A percentile compares a stretch with the other conserved stretches of the same genome.
These are phyloP conservation scores for Liodrosophila aerea DNA, from an alignment of 2,888 invertebrate species.

Conservation along the genomic window DNA sequence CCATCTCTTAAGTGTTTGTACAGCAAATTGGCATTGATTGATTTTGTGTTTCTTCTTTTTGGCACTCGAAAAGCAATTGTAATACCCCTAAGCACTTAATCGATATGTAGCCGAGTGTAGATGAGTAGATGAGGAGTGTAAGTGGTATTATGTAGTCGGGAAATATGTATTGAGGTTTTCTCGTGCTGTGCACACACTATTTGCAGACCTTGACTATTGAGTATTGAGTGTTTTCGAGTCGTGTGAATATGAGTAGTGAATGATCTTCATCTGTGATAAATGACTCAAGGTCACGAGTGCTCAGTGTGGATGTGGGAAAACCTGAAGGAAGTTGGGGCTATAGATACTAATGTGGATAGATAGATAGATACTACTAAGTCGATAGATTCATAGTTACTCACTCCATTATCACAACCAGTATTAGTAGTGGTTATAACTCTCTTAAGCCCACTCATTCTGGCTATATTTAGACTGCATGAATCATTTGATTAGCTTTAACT, in stretches of 20 bases:
- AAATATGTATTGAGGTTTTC: conserved; percentile 28
- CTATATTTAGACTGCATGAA: conserved; percentile 39
- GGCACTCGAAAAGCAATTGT: conserved; percentile 44
- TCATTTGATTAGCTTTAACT: conserved; percentile 44
- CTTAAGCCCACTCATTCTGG: too few relatives aligned
- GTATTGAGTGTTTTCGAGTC: conserved; percentile 20
- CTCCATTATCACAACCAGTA: too few relatives aligned
- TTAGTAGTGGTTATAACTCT: too few relatives aligned
- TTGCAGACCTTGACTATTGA: conserved; percentile 25
- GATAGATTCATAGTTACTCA: too few relatives aligned
- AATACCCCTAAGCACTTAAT: conserved; percentile 28
- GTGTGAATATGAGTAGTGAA: conserved; percentile 10
- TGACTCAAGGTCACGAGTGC: conserved; percentile 20
- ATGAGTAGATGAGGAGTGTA: neutral
- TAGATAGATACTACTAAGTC: too few relatives aligned
- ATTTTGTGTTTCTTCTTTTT: conserved; percentile 55
- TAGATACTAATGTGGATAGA: too few relatives aligned
- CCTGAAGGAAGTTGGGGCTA: neutral
- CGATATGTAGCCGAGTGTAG: neutral
- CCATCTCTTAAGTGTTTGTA: conserved; percentile 41
- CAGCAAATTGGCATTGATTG: conserved; percentile 72
- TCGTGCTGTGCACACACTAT: conserved; percentile 18
- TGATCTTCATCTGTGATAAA: conserved; percentile 1
- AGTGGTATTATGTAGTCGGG: conserved; percentile 2
- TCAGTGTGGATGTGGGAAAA: neutral